Evolutionary conservation across 2,888 invertebrate species (phyloP).

Genomic region (Chironomus tentans): DNA sequence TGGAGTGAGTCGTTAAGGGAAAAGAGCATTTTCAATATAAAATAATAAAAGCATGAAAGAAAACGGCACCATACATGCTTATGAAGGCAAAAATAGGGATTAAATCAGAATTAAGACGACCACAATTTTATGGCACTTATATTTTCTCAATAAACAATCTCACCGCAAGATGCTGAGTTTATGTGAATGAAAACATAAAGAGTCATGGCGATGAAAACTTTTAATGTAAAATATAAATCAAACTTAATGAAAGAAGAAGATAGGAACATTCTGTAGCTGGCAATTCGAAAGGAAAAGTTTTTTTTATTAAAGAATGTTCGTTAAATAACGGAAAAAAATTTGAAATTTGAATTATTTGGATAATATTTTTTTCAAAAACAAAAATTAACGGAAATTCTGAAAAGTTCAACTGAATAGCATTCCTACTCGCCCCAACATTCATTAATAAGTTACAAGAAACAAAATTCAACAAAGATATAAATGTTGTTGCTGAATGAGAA

Average conservation of each 20-base stretch:
- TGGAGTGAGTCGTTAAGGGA: not conserved
- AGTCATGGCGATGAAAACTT: slow-evolving; percentile 1
- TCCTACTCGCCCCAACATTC: too few relatives aligned
- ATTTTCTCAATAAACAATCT: not conserved
- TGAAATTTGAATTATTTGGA: too few relatives aligned
- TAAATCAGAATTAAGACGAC: slow-evolving; percentile 25
- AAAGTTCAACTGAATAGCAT: too few relatives aligned
- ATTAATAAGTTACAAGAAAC: too few relatives aligned
- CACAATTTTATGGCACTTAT: slow-evolving; percentile 3
- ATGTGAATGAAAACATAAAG: not conserved
- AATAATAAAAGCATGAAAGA: not conserved
- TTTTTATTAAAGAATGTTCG: too few relatives aligned
- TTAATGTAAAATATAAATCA: slow-evolving; percentile 23
- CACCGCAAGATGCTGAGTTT: not conserved
- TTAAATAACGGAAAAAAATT: too few relatives aligned
- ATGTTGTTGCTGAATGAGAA: not conserved
- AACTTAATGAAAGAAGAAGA: slow-evolving; percentile 6
- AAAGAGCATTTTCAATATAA: slow-evolving; percentile 5
- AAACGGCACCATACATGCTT: not conserved
- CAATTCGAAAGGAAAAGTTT: too few relatives aligned
- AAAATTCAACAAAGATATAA: too few relatives aligned
- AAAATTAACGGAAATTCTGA: too few relatives aligned
- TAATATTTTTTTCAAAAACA: too few relatives aligned
- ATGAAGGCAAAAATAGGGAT: not conserved
- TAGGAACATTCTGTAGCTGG: not conserved